Percentiles rank a stretch among this genome's conserved stretches.
These are phyloP conservation scores for Meloidogyne floridensis DNA, from an alignment of 1,140 invertebrate species.

Conservation along the genomic window DNA sequence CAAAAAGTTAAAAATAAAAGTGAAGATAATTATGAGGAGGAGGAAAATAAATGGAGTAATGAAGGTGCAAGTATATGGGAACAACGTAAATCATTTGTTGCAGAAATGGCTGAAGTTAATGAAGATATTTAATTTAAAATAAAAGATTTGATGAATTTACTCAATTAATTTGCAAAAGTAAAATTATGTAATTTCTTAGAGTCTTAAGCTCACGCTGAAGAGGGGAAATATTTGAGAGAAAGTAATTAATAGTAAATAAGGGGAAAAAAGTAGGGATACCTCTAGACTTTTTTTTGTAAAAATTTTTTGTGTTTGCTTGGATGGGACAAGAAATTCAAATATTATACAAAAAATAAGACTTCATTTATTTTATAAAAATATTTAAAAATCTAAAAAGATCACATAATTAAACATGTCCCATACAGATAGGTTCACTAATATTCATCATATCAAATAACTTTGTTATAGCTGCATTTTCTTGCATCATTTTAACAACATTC, in stretches of 20 bases:
- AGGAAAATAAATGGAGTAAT: not conserved
- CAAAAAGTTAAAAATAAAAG: not conserved
- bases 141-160: not conserved
- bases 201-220: too few relatives aligned
- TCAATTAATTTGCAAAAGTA: too few relatives aligned
- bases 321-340: too few relatives aligned
- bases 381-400: too few relatives aligned
- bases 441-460: not conserved
- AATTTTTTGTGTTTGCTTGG: too few relatives aligned
- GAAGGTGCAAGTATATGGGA: not conserved
- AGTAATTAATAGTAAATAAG: too few relatives aligned
- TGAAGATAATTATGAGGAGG: not conserved
- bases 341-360: too few relatives aligned
- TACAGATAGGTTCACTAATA: not conserved
- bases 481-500: conserved; percentile 3
- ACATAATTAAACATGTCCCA: not conserved
- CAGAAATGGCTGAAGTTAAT: not conserved
- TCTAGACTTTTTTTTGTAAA: too few relatives aligned
- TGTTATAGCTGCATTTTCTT: not conserved
- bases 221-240: too few relatives aligned
- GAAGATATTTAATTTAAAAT: not conserved
- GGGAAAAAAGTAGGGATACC: too few relatives aligned
- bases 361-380: too few relatives aligned
- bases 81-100: not conserved
- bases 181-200: too few relatives aligned